Evolutionary conservation across 1,140 invertebrate species (phyloP).

Genomic region (Saccostrea echinata): DNA sequence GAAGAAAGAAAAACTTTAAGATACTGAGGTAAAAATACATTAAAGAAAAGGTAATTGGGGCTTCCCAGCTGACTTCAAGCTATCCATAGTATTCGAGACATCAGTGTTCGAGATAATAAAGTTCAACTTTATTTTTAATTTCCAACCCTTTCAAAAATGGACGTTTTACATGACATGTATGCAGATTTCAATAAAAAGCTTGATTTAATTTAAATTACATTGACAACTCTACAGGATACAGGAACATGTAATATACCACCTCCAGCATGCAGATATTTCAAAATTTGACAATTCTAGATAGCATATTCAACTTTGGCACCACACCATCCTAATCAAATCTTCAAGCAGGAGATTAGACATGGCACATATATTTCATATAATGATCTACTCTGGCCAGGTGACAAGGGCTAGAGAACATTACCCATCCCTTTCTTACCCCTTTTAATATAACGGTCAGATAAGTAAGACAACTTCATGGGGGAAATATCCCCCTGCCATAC

Average conservation of each 20-base stretch:
- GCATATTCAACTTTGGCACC: background rate
- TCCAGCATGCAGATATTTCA: background rate
- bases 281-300: background rate
- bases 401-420: background rate
- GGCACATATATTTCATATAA: background rate
- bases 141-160: too few relatives aligned
- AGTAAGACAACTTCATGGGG: slow-evolving; percentile 56
- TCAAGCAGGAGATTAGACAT: background rate
- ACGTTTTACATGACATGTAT: too few relatives aligned
- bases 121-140: too few relatives aligned
- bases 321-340: background rate
- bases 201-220: background rate
- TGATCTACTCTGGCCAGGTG: background rate
- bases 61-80: too few relatives aligned
- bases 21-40: too few relatives aligned
- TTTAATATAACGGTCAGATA: slow-evolving; percentile 54
- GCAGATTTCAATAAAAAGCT: background rate
- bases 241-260: background rate
- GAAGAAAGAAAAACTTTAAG: too few relatives aligned
- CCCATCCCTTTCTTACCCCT: slow-evolving; percentile 49
- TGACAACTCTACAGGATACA: background rate
- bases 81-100: too few relatives aligned
- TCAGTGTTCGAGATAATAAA: too few relatives aligned
- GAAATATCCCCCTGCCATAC: slow-evolving; percentile 68
- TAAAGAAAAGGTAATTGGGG: too few relatives aligned